Evolutionary conservation across 2,888 invertebrate species (phyloP), one percentile per base, ranked within the genome.

Genomic region (Spialia ferax): DNA sequence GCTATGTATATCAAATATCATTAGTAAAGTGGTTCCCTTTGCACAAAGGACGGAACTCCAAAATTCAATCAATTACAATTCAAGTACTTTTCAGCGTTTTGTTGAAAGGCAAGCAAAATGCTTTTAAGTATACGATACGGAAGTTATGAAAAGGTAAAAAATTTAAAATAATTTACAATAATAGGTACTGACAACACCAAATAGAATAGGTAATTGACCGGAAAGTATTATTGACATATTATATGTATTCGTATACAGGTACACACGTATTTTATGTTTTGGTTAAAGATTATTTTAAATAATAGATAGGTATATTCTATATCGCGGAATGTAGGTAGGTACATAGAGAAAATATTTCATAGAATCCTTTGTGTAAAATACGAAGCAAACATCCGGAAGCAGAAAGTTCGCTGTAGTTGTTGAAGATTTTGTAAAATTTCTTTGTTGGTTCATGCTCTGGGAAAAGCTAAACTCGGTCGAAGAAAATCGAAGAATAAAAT

Each of bases 301-400:
- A n/a, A n/a, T n/a, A n/a, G n/a, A n/a, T n/a, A n/a, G n/a, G n/a
- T n/a, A n/a, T n/a, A n/a, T 2, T 13, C 62, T 26, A 18, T 57
- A 48, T 64, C 32, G 15, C 6, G 32, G 50, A 52, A 35, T 65
- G 26, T 52, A 59, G n/a, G n/a, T n/a, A n/a, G n/a, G n/a, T n/a
- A n/a, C n/a, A n/a, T n/a, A n/a, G 18, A 35, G 59, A 59, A 52
- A 65, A 59, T 59, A 59, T 65, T 52, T 65, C 59, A 63, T 38
- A 38, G 26, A 65, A 65, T 65, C 50, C 65, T 65, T 65, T 65
- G 65, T 65, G 65, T 52, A 59, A 65, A 65, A 59, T 65, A 65
- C 52, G 52, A 52, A 59, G 59, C 59, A 59, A 59, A 65, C 59
- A 59, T 65, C 65, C 65, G 59, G 38, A 59, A 56, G 56, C 56